Evolutionary conservation across 2,888 invertebrate species (phyloP), one percentile per base, ranked within the genome.

Genomic region (Glomeris marginata): DNA sequence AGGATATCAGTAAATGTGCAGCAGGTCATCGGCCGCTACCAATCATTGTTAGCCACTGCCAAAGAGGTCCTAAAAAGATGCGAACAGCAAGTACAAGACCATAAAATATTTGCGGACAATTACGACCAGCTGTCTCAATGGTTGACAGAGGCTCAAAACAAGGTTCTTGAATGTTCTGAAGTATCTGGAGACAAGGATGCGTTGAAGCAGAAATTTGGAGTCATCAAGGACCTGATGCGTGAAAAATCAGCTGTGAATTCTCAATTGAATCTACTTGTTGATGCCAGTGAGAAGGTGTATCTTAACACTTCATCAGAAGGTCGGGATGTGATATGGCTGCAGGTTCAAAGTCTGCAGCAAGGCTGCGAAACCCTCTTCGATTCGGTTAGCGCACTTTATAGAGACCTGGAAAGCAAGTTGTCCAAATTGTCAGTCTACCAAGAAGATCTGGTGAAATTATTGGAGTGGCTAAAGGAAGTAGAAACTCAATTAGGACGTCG

Each of bases 31-130:
- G 87, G 88, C 4, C 74, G 90, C 51, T 90, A 88, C 71, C 87
- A 90, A 65, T 83, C 88, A 0, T 80, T 90, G 44, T 86, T 88
- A 66, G 78, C 81, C 0, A 88, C 90, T 0, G 81, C 86, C 1
- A 86, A 84, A 69, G 90, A 91, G 67, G 77, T 91, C 33, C 77
- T 88, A 1, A 88, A 88, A 66, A 91, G 90, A 69, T 90, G 88
- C 61, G 88, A 90, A 60, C 85, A 88, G 70, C 81, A 87, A 5
- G 80, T 85, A 0, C 73, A 75, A 48, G 87, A 88, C 62, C 88
- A 91, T 58, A 77, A 77, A 54, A 72, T 75, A 1, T 90, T 82
- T 62, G 77, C 80, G 60, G 83, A 84, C 1, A 87, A 86, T 59
- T 86, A 87, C 62, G 80, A 81, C 50, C 81, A 85, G 62, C 87